These are phyloP conservation scores for Tokudaia tokunoshimensis DNA, from an alignment of 2,797 vertebrate genomes.

Conservation along the genomic window DNA sequence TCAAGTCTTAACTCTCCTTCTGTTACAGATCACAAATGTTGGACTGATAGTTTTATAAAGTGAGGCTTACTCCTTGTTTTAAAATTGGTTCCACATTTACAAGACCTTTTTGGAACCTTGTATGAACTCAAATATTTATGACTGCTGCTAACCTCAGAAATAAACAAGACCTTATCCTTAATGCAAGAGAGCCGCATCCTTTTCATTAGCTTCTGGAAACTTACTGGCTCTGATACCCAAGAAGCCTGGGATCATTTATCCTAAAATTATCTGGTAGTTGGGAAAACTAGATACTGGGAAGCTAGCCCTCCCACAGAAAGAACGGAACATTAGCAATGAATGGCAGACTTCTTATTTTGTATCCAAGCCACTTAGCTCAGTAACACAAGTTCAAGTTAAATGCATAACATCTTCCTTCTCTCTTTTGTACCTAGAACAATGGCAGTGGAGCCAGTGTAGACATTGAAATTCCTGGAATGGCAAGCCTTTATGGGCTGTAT, in stretches of 20 bases:
- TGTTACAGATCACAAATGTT: slow-evolving; percentile 82
- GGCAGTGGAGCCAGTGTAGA: not conserved
- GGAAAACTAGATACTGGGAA: slow-evolving; percentile 63
- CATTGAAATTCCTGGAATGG: not conserved
- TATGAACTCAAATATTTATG: slow-evolving; percentile 78
- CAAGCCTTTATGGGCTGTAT: not conserved
- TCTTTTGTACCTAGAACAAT: not conserved
- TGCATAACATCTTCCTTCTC: not conserved
- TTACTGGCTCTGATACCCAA: slow-evolving; percentile 49
- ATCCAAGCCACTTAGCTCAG: not conserved
- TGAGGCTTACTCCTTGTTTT: slow-evolving; percentile 70
- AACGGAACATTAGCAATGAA: slow-evolving; percentile 47
- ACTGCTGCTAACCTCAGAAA: slow-evolving; percentile 72
- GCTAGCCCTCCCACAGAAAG: slow-evolving; percentile 46
- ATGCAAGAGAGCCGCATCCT: slow-evolving; percentile 50
- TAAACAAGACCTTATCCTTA: slow-evolving; percentile 71
- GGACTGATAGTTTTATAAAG: slow-evolving; percentile 80
- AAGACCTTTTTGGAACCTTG: slow-evolving; percentile 71
- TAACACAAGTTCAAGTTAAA: not conserved
- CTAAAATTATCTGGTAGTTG: slow-evolving; percentile 70
- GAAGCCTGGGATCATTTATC: slow-evolving; percentile 66
- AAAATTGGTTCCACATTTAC: slow-evolving; percentile 83
- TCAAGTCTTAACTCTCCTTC: slow-evolving; percentile 61
- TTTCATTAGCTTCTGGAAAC: slow-evolving; percentile 70
- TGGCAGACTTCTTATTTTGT: not conserved